These are phyloP conservation scores for Ochropleura plecta DNA, from an alignment of 2,888 invertebrate species.

Conservation along the genomic window DNA sequence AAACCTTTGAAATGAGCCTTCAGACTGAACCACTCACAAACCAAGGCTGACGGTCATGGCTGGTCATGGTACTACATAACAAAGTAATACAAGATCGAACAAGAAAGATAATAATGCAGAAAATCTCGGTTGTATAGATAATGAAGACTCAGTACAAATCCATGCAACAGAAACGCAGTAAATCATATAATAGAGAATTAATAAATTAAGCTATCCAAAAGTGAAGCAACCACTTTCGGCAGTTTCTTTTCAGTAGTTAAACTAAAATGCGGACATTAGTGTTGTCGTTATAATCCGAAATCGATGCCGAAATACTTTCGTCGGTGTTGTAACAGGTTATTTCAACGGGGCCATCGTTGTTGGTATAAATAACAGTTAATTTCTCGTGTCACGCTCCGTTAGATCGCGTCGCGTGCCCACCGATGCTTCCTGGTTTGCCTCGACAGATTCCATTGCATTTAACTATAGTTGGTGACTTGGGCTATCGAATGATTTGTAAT, in stretches of 20 bases:
- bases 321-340: constrained; percentile 83
- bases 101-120: constrained; percentile 58
- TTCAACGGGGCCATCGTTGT: constrained; percentile 77
- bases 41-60: constrained; percentile 87
- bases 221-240: constrained; percentile 57
- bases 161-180: constrained; percentile 43
- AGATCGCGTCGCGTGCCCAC: constrained; percentile 84
- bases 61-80: constrained; percentile 83
- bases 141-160: constrained; percentile 24
- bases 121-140: constrained; percentile 43
- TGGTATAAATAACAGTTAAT: constrained; percentile 89
- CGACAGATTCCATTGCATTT: constrained; percentile 76
- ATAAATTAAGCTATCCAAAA: constrained; percentile 46
- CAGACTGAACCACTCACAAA: constrained; percentile 82
- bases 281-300: constrained; percentile 66
- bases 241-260: constrained; percentile 58
- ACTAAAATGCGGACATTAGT: constrained; percentile 65
- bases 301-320: constrained; percentile 81
- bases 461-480: constrained; percentile 57
- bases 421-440: constrained; percentile 83
- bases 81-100: constrained; percentile 65
- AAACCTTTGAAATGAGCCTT: constrained; percentile 81
- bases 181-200: constrained; percentile 35
- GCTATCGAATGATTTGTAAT: constrained; percentile 53
- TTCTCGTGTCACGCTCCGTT: constrained; percentile 89